Conservation (phyloP, 1,140 invertebrate species). For the Spodoptera frugiperda region DNA sequence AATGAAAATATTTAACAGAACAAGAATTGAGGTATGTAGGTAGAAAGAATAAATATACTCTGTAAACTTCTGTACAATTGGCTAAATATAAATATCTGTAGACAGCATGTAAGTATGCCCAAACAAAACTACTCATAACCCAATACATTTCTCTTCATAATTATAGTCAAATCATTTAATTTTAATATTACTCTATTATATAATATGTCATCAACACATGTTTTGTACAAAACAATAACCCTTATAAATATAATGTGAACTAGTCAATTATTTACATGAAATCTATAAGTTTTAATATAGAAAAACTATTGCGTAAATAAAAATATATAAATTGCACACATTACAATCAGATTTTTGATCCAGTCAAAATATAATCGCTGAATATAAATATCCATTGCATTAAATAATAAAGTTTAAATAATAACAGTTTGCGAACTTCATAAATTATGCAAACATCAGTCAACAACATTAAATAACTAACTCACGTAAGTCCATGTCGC, state of each 20-base stretch:
- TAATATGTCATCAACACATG: constrained; percentile 41
- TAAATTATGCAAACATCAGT: constrained; percentile 80
- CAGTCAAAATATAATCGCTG: constrained; percentile 67
- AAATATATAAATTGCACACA: constrained; percentile 66
- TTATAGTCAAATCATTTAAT: constrained; percentile 50
- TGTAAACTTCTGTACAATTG: constrained; percentile 37
- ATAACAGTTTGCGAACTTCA: constrained; percentile 66
- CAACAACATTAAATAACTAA: constrained; percentile 57
- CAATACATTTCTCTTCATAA: constrained; percentile 35
- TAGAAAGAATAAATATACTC: constrained; percentile 37
- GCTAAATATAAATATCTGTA: constrained; percentile 37
- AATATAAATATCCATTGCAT: constrained; percentile 53
- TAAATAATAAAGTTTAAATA: constrained; percentile 85
- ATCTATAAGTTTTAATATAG: constrained; percentile 59
- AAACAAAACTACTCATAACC: constrained; percentile 35
- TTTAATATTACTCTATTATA: constrained; percentile 22
- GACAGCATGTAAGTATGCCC: constrained; percentile 20
- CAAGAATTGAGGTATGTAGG: constrained; percentile 22
- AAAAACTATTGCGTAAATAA: constrained; percentile 51
- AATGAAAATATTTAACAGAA: constrained; percentile 28
- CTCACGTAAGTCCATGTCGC: constrained; percentile 26
- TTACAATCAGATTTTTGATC: constrained; percentile 76
- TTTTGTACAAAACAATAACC: constrained; percentile 68
- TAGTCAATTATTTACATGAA: constrained; percentile 51
- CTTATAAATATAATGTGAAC: constrained; percentile 62